A percentile compares a stretch with the other conserved stretches of the same genome.
phyloP scores from a whole-genome alignment of 1,140 invertebrate genomes.

The Hypothenemus hampei region DNA sequence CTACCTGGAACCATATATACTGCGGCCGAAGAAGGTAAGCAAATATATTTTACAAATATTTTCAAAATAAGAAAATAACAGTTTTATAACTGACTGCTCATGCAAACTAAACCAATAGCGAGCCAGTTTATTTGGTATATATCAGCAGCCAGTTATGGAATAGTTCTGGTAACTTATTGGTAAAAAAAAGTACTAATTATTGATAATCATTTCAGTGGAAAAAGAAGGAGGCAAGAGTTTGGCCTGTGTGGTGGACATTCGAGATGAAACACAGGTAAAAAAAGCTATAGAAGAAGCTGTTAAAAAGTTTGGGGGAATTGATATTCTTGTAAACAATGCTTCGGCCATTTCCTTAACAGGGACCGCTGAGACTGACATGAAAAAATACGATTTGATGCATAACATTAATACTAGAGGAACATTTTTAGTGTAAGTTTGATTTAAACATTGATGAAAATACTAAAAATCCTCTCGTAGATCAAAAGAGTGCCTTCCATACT shows the following conservation, averaged over 20 bases:
- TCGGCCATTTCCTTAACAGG: conserved; percentile 90
- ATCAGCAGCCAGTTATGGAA: no score
- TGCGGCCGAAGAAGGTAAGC: conserved; percentile 89
- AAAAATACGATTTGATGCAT: conserved; percentile 93
- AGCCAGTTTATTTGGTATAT: no score
- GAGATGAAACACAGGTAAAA: conserved; percentile 78
- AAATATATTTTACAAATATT: conserved; percentile 2
- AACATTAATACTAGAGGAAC: conserved; percentile 88
- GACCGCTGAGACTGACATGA: conserved; percentile 89
- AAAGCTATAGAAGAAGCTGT: conserved; percentile 84
- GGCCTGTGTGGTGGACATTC: conserved; percentile 91
- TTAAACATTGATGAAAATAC: neutral
- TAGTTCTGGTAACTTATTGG: no score
- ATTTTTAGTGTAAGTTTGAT: conserved; percentile 72
- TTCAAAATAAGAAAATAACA: no score
- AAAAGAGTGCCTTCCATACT: conserved; percentile 84
- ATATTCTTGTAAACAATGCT: conserved; percentile 94
- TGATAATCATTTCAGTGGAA: conserved; percentile 71
- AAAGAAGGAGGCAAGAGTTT: conserved; percentile 83
- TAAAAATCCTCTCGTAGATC: conserved; percentile 60
- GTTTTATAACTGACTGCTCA: no score
- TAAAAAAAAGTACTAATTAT: no score
- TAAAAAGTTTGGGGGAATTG: conserved; percentile 92
- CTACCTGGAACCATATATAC: conserved; percentile 97
- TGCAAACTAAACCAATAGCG: no score